Base-by-base conservation (phyloP, 2,888 invertebrate genomes). In the Myopa testacea region DNA sequence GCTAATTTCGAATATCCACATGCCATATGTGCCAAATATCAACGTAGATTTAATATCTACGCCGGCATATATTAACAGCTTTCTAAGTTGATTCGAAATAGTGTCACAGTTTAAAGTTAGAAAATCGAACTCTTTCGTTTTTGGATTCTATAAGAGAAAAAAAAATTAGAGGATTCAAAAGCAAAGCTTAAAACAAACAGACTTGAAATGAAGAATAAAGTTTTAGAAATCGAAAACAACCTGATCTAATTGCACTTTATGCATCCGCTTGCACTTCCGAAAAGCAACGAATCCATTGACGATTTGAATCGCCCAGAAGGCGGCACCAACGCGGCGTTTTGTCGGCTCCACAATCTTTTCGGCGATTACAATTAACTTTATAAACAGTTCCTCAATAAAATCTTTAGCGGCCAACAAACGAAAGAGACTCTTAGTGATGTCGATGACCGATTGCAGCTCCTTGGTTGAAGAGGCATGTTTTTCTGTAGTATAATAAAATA, bases 251-350 rank as follows among this genome's bases (percentile, higher is more conserved):
- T 87, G 85, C 7, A 81, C 84, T 75, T 86, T 87, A 73, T 85
- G 86, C 83, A 87, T 83, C 45, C 83, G 83, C 76, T 88, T 89
- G 80, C 89, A 88, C 52, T 84, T 83, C 4, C 83, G 83, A 14
- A 88, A 85, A 38, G 86, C 86, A 8, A 81, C 80, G 76, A 88
- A 88, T 0, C 88, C 87, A 2, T 83, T 55, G 0, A 85, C 78
- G 76, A 89, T 85, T 78, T 88, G 84, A 16, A 81, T 78, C 3
- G 87, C 88, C 89, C 89, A 89, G 80, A 88, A 89, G n/a, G 84
- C 83, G 3, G 88, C 86, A 3, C 88, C 87, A 16, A 79, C 76
- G 0, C 89, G 84, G 4, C 80, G 82, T 0, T 38, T 50, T 4
- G 74, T 62, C 16, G 80, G 78, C 6, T 81, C 83, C 72, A 84